Conservation (phyloP, 2,888 invertebrate genomes). For the Xylota sylvarum region DNA sequence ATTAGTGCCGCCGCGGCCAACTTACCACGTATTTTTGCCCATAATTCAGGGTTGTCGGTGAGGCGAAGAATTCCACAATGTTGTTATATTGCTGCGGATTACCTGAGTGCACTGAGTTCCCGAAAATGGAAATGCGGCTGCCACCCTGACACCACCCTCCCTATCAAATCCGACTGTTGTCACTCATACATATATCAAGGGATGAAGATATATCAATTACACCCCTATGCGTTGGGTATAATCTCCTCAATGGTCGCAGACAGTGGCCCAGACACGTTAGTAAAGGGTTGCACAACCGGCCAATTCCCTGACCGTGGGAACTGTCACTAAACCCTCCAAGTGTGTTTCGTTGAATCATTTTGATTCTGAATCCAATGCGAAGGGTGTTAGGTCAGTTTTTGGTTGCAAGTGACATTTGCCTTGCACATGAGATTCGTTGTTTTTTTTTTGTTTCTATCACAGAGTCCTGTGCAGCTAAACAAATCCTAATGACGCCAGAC, state of each 20-base stretch:
- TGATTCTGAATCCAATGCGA: constrained; percentile 51
- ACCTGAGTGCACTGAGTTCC: constrained; percentile 46
- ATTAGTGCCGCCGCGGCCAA: constrained; percentile 61
- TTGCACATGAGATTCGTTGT: constrained; percentile 31
- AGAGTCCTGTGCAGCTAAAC: constrained; percentile 55
- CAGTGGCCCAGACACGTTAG: constrained; percentile 57
- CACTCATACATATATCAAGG: constrained; percentile 50
- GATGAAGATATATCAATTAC: constrained; percentile 73
- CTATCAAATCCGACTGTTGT: constrained; percentile 41
- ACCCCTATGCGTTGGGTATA: constrained; percentile 30
- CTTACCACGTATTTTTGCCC: constrained; percentile 18
- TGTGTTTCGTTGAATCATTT: constrained; percentile 40
- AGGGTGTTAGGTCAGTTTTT: constrained; percentile 66
- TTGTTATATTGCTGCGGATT: constrained; percentile 45
- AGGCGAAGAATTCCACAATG: constrained; percentile 29
- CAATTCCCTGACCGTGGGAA: constrained; percentile 71
- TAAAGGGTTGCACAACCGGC: constrained; percentile 49
- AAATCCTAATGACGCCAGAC: constrained; percentile 64
- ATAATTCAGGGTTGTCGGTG: constrained; percentile 52
- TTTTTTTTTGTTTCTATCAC: background rate
- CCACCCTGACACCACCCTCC: background rate
- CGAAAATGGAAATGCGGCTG: constrained; percentile 40
- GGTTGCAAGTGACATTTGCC: constrained; percentile 42
- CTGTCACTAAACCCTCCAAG: constrained; percentile 58
- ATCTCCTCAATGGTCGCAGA: constrained; percentile 57